Conservation (phyloP, 23 tunicate genomes). For the Phallusia fumigata region DNA sequence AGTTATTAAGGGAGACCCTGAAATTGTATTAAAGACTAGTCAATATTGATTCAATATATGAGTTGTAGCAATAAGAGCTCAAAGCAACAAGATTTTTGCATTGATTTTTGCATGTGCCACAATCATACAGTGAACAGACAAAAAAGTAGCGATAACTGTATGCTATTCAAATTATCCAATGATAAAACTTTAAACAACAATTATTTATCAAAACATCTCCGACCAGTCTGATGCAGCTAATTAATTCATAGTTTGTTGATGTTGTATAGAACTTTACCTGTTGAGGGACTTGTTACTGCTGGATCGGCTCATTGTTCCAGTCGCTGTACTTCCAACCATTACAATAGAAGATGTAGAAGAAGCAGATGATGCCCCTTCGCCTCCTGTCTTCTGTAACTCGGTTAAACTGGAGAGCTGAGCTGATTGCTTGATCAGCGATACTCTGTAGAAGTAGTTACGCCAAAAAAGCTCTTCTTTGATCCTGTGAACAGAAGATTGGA, state of each 20-base stretch:
- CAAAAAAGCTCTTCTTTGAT: constrained; percentile 94
- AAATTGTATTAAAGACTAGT: no score
- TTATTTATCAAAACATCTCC: no score
- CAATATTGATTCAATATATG: neutral
- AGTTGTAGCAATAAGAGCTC: neutral
- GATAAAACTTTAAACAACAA: no score
- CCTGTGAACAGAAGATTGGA: constrained; percentile 18
- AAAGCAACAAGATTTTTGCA: neutral
- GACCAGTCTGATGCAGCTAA: no score
- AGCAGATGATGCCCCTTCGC: constrained; percentile 53
- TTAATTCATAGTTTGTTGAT: no score
- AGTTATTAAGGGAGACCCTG: no score
- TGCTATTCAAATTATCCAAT: no score
- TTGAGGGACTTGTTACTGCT: constrained; percentile 55
- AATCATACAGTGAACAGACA: no score
- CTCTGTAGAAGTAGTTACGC: constrained; percentile 96
- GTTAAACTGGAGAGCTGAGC: constrained; percentile 89
- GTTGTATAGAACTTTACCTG: no score
- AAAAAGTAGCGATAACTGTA: no score
- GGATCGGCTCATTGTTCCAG: constrained; percentile 62
- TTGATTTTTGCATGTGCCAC: no score
- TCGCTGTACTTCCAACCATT: constrained; percentile 55
- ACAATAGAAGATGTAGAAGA: constrained; percentile 77
- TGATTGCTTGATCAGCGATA: constrained; percentile 93
- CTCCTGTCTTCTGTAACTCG: constrained; percentile 48